phyloP scores from a whole-genome alignment of 1,140 invertebrate species.

The Saccostrea glomerata region DNA sequence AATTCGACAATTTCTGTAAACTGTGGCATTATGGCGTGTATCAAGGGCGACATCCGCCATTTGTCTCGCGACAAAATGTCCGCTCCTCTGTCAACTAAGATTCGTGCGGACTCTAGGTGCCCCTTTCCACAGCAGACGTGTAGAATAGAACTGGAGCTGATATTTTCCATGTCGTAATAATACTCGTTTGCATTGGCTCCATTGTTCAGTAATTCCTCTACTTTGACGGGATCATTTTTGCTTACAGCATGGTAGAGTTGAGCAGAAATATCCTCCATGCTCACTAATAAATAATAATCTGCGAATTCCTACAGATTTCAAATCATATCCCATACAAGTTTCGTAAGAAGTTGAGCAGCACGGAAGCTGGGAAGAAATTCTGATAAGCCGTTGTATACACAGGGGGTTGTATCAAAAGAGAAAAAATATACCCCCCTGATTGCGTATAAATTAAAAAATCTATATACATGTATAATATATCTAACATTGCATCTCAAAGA shows the following conservation, averaged over 20 bases:
- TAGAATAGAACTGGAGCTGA: slow-evolving; percentile 53
- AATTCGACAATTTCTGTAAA: slow-evolving; percentile 57
- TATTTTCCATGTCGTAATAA: slow-evolving; percentile 51
- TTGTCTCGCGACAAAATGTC: slow-evolving; percentile 55
- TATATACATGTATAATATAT: too few relatives aligned
- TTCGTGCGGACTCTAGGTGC: slow-evolving; percentile 47
- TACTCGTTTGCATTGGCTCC: slow-evolving; percentile 54
- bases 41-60: slow-evolving; percentile 63
- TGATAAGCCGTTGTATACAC: background rate
- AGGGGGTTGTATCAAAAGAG: background rate
- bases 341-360: background rate
- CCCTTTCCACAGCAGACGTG: slow-evolving; percentile 62
- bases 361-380: background rate
- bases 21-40: slow-evolving; percentile 56
- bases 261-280: slow-evolving; percentile 32
- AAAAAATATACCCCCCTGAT: background rate
- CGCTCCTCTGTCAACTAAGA: slow-evolving; percentile 56
- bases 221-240: slow-evolving; percentile 12
- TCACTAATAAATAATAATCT: background rate
- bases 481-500: too few relatives aligned
- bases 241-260: slow-evolving; percentile 54
- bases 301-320: background rate
- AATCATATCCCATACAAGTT: background rate
- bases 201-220: slow-evolving; percentile 44
- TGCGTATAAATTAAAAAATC: too few relatives aligned